Evolutionary conservation across 2,113 vertebrate genomes (phyloP).

Genomic region (Pelusios castaneus): DNA sequence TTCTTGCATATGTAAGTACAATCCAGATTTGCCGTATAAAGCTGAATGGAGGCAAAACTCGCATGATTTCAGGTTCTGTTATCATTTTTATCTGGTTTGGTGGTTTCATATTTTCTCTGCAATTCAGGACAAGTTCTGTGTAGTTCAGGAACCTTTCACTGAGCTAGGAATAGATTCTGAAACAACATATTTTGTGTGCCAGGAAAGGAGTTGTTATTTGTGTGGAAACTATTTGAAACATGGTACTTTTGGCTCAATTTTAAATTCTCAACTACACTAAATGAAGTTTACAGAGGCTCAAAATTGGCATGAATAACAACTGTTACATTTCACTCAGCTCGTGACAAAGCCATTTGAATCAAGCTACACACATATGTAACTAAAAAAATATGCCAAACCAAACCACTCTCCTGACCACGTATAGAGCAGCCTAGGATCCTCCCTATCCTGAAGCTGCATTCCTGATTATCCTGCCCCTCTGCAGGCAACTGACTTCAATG

Average conservation of each 20-base stretch:
- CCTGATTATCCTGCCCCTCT: not conserved
- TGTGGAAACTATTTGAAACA: slow-evolving; percentile 65
- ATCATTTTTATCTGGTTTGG: not conserved
- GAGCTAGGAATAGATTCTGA: not conserved
- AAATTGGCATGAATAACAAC: not conserved
- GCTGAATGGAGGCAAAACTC: not conserved
- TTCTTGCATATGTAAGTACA: not conserved
- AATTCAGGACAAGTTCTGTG: slow-evolving; percentile 7
- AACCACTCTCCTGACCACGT: not conserved
- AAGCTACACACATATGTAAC: not conserved
- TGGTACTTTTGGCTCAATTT: slow-evolving; percentile 41
- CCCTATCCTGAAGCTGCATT: not conserved
- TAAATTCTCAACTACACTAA: slow-evolving; percentile 25
- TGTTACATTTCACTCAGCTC: not conserved
- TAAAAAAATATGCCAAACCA: not conserved
- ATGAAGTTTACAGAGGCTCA: slow-evolving; percentile 23
- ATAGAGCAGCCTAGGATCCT: not conserved
- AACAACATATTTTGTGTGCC: not conserved
- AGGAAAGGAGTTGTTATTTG: slow-evolving; percentile 37
- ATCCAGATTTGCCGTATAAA: not conserved
- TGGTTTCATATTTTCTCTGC: not conserved
- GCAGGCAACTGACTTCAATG: not conserved
- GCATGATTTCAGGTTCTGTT: not conserved
- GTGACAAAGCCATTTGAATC: slow-evolving; percentile 1
- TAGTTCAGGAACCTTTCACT: slow-evolving; percentile 29